A percentile compares a stretch with the other conserved stretches of the same genome.
These are phyloP conservation scores for Apis dorsata DNA, from an alignment of 1,140 invertebrate genomes.

Conservation along the genomic window DNA sequence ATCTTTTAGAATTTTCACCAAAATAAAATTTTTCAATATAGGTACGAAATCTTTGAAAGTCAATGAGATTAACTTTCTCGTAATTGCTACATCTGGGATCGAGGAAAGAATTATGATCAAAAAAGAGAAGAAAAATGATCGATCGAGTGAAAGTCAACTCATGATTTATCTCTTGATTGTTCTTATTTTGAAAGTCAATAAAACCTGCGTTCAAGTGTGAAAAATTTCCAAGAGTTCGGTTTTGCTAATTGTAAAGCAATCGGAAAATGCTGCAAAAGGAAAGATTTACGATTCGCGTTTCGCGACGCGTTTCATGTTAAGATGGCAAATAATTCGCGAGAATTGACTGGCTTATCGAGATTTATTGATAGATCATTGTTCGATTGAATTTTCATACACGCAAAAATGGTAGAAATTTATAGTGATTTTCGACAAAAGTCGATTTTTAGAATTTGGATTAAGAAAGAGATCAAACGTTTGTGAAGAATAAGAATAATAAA, in stretches of 20 bases:
- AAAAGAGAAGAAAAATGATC: background rate
- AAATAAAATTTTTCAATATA: background rate
- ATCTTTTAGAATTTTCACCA: background rate
- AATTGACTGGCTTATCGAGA: background rate
- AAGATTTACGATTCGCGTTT: background rate
- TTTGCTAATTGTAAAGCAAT: background rate
- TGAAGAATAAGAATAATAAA: background rate
- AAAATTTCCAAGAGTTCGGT: background rate
- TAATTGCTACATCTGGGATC: background rate
- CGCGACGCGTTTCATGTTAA: background rate
- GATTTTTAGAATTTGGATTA: background rate
- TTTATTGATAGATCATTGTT: background rate
- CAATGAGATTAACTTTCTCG: slow-evolving; percentile 13
- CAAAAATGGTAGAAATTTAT: background rate
- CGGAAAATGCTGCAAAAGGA: background rate
- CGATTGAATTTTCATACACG: background rate
- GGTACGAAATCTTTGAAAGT: background rate
- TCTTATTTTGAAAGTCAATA: background rate
- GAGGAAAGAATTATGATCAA: background rate
- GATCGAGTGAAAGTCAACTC: background rate
- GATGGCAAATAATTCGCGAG: slow-evolving; percentile 6
- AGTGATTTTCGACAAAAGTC: background rate
- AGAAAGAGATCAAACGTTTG: background rate
- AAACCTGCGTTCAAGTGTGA: background rate
- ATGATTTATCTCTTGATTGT: background rate